Evolutionary conservation across 1,140 invertebrate species (phyloP).

Genomic region (Drosophila bipectinata): DNA sequence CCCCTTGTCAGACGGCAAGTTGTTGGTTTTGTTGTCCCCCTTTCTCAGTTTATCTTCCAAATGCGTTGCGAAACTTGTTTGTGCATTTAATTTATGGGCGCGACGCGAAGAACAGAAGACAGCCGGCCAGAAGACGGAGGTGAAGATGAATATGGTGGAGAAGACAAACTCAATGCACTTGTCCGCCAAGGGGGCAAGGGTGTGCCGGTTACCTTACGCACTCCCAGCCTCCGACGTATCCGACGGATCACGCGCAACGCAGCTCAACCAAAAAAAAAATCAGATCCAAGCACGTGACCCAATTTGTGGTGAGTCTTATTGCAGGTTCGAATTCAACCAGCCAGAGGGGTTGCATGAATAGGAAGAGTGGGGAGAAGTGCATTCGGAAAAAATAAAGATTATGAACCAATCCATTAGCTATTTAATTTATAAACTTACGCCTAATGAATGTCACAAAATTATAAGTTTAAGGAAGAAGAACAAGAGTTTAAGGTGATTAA

Average conservation of each 20-base stretch:
- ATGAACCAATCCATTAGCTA: not conserved
- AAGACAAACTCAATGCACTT: conserved; percentile 73
- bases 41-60: conserved; percentile 70
- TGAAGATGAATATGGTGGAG: conserved; percentile 12
- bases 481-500: too few relatives aligned
- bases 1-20: not conserved
- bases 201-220: conserved; percentile 23
- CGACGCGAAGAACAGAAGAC: conserved; percentile 67
- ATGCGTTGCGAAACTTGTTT: conserved; percentile 76
- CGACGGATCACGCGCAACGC: conserved; percentile 43
- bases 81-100: conserved; percentile 82
- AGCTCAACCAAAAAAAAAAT: conserved; percentile 54
- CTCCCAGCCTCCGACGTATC: conserved; percentile 39
- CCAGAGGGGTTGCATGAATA: not conserved
- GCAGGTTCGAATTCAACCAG: not conserved
- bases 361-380: not conserved
- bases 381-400: not conserved
- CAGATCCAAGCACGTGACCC: conserved; percentile 75
- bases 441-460: not conserved
- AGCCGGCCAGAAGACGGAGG: conserved; percentile 27
- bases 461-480: not conserved
- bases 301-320: conserved; percentile 53
- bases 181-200: conserved; percentile 36
- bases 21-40: conserved; percentile 42
- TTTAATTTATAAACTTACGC: not conserved